Evolutionary conservation across 1,140 invertebrate species (phyloP).

Genomic region (Papilio helenus): DNA sequence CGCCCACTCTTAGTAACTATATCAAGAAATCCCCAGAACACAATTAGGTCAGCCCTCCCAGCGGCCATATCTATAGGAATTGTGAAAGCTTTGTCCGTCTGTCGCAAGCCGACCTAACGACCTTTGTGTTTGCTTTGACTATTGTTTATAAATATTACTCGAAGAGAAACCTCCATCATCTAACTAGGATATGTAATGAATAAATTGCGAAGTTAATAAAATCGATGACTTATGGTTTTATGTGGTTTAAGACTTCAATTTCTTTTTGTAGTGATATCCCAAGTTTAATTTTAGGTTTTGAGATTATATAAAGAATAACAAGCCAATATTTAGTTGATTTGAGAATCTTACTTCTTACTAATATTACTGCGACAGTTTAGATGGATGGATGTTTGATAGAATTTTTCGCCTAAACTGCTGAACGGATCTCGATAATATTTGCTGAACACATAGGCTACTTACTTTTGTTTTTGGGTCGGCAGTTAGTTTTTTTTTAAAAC

Average conservation of each 20-base stretch:
- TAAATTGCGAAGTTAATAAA: neutral
- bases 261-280: no score
- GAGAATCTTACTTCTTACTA: no score
- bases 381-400: no score
- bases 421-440: no score
- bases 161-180: neutral
- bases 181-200: neutral
- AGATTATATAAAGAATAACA: no score
- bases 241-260: no score
- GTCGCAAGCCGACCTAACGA: neutral
- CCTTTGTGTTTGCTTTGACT: slow-evolving; percentile 11
- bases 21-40: neutral
- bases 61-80: neutral
- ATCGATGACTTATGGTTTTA: neutral
- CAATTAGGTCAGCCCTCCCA: slow-evolving; percentile 11
- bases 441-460: neutral
- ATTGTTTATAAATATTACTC: slow-evolving; percentile 21
- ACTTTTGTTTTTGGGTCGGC: no score
- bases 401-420: no score
- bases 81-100: slow-evolving; percentile 10
- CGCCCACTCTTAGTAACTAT: neutral
- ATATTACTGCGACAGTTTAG: no score
- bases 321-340: no score
- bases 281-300: no score
- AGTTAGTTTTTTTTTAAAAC: neutral